Percentiles rank a stretch among this genome's conserved stretches.
Conservation (phyloP, 2,797 vertebrate genomes). For the Anguilla pacifica region DNA sequence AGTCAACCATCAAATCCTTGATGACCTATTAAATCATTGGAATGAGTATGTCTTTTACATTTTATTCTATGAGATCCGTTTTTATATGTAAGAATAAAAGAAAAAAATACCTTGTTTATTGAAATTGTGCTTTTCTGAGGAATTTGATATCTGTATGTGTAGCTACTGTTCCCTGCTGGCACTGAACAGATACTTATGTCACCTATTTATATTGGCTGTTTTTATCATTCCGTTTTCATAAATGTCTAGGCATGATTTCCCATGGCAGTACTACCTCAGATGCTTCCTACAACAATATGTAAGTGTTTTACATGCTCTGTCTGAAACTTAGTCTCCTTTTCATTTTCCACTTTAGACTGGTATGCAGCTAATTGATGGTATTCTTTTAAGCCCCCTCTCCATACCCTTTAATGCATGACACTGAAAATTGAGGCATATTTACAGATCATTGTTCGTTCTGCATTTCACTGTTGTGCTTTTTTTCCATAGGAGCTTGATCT, state of each 20-base stretch:
- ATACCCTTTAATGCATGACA: not conserved
- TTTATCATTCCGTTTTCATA: not conserved
- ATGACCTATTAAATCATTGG: conserved; percentile 24
- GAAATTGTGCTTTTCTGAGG: not conserved
- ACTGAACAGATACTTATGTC: not conserved
- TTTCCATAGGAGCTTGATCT: conserved; percentile 6
- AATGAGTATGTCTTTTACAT: conserved; percentile 25
- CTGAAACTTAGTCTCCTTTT: not conserved
- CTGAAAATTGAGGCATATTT: not conserved
- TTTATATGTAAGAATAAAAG: not conserved
- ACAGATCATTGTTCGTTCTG: not conserved
- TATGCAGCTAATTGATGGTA: not conserved
- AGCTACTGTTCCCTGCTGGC: not conserved
- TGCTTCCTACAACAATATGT: conserved; percentile 19
- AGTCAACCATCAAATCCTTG: conserved; percentile 5
- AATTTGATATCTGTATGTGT: not conserved
- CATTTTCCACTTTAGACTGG: not conserved
- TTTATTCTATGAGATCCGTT: not conserved
- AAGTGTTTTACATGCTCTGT: not conserved
- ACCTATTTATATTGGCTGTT: not conserved
- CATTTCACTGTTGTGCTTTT: not conserved
- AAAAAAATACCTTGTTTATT: not conserved
- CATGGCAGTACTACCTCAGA: conserved; percentile 30
- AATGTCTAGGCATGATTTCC: conserved; percentile 6
- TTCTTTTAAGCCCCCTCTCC: not conserved